Conservation (phyloP, 1,140 invertebrate genomes). For the Ephestia elutella region DNA sequence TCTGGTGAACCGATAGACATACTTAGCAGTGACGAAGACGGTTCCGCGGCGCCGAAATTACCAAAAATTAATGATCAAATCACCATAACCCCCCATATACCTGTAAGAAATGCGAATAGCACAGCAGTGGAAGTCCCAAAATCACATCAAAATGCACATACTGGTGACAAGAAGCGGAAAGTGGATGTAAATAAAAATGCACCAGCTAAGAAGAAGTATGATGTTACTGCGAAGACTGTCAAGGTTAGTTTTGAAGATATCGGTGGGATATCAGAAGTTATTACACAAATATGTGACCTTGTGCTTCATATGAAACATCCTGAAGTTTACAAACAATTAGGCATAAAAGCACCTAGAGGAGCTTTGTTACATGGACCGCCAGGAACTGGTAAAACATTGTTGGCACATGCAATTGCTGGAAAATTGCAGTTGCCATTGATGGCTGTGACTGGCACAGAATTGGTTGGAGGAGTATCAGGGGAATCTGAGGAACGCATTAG, state of each 20-base stretch:
- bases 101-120: slow-evolving; percentile 45
- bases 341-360: slow-evolving; percentile 87
- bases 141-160: slow-evolving; percentile 36
- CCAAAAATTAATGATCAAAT: slow-evolving; percentile 71
- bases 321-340: slow-evolving; percentile 85
- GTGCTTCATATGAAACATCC: slow-evolving; percentile 89
- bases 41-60: slow-evolving; percentile 59
- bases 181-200: slow-evolving; percentile 41
- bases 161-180: slow-evolving; percentile 53
- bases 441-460: slow-evolving; percentile 91
- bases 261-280: slow-evolving; percentile 82
- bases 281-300: slow-evolving; percentile 87
- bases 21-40: slow-evolving; percentile 75
- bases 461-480: slow-evolving; percentile 95
- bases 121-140: slow-evolving; percentile 40
- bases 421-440: slow-evolving; percentile 81
- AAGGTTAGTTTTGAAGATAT: slow-evolving; percentile 82
- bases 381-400: slow-evolving; percentile 93
- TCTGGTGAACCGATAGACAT: slow-evolving; percentile 76
- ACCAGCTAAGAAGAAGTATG: slow-evolving; percentile 50
- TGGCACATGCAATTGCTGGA: slow-evolving; percentile 95
- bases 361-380: slow-evolving; percentile 93
- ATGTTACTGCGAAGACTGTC: slow-evolving; percentile 49
- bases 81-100: slow-evolving; percentile 66
- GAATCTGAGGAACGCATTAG: slow-evolving; percentile 96